Conservation (phyloP, 2,113 vertebrate species). For the mouse (Mus musculus) region DNA sequence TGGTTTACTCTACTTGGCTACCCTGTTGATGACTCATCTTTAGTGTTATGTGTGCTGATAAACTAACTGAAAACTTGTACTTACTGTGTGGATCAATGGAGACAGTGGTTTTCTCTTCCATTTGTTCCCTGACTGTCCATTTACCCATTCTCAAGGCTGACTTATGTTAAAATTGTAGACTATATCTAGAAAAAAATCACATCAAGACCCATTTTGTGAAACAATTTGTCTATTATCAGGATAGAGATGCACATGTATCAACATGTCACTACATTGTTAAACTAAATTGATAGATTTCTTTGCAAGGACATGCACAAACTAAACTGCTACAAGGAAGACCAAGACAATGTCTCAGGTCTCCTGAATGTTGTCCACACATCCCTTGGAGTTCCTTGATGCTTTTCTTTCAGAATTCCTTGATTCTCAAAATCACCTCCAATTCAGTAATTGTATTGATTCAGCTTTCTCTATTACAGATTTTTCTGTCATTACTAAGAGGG, state of each 20-base stretch:
- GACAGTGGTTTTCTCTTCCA: background rate
- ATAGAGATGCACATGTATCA: background rate
- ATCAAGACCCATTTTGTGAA: background rate
- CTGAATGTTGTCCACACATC: background rate
- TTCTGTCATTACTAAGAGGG: conserved; percentile 5
- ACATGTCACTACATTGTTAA: background rate
- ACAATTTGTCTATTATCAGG: background rate
- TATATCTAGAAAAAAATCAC: background rate
- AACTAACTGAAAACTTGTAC: background rate
- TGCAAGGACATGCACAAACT: background rate
- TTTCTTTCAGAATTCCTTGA: background rate
- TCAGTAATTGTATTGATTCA: background rate
- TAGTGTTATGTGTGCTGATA: background rate
- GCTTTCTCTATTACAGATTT: background rate
- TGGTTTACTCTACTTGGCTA: background rate
- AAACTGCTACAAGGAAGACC: background rate
- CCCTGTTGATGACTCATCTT: background rate
- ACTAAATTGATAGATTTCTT: background rate
- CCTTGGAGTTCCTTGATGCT: accelerated
- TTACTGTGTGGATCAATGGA: background rate
- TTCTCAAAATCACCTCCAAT: background rate
- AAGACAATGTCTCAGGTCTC: background rate
- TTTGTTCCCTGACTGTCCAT: background rate
- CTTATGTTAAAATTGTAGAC: accelerated
- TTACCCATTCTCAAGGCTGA: background rate